phyloP scores from a whole-genome alignment of 2,113 vertebrate genomes.

The Oryzias melastigma region DNA sequence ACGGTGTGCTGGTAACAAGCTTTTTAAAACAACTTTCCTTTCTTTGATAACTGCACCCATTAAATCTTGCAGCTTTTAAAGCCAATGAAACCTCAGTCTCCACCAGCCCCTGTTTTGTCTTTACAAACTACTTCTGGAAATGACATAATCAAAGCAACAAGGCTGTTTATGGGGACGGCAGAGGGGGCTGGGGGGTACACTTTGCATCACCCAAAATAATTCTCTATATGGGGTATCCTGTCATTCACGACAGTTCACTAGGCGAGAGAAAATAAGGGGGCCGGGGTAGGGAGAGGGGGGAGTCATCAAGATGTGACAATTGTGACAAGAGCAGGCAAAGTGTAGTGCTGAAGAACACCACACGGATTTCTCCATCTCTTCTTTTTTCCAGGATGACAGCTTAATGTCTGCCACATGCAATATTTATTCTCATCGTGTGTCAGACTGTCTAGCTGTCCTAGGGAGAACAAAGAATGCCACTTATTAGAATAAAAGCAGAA shows the following conservation, averaged over 20 bases:
- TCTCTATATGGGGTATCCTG: constrained; percentile 83
- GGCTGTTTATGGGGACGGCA: constrained; percentile 5
- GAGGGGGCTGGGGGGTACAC: constrained; percentile 29
- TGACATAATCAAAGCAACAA: constrained; percentile 31
- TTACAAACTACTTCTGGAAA: constrained; percentile 19
- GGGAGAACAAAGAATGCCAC: constrained; percentile 99
- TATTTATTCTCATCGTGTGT: constrained; percentile 99
- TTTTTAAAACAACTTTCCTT: constrained; percentile 51
- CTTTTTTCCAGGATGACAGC: constrained; percentile 93
- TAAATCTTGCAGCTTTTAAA: constrained; percentile 43
- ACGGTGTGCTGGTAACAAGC: constrained; percentile 60
- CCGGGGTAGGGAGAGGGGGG: constrained; percentile 54
- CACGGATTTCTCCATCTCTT: constrained; percentile 88
- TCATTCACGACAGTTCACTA: constrained; percentile 73
- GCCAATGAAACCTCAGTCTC: constrained; percentile 35
- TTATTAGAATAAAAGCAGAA: constrained; percentile 99
- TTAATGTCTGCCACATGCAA: constrained; percentile 99
- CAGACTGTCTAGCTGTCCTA: constrained; percentile 99
- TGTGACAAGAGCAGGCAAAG: constrained; percentile 96
- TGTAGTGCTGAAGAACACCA: constrained; percentile 88
- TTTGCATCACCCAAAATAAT: constrained; percentile 77
- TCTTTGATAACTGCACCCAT: constrained; percentile 53
- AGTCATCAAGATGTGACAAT: constrained; percentile 91
- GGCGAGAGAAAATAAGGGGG: constrained; percentile 71
- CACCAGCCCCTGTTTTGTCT: constrained; percentile 6